phyloP scores from a whole-genome alignment of 2,797 vertebrate genomes.

The Acrossocheilus fasciatus region DNA sequence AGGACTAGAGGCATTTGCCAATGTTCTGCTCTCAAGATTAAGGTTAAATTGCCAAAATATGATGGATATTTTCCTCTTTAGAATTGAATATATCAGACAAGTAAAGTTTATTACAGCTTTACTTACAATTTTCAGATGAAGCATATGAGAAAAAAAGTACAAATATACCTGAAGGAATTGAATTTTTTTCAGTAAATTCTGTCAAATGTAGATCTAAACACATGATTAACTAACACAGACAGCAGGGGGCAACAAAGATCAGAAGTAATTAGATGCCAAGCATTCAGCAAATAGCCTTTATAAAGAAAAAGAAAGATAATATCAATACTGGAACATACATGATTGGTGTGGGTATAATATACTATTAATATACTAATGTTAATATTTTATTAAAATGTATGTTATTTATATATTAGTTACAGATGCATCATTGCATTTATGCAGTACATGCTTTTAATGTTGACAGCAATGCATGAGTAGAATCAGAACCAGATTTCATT shows the following conservation, averaged over 20 bases:
- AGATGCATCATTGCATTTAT: not conserved
- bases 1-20: not conserved
- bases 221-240: not conserved
- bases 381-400: not conserved
- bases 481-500: not conserved
- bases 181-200: not conserved
- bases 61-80: not conserved
- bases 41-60: not conserved
- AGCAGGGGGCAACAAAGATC: conserved; percentile 43
- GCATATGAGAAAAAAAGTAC: not conserved
- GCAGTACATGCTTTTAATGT: not conserved
- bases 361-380: not conserved
- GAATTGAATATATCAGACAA: conserved; percentile 4
- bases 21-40: not conserved
- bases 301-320: not conserved
- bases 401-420: not conserved
- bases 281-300: not conserved
- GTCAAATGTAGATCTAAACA: not conserved
- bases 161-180: not conserved
- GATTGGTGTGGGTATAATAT: not conserved
- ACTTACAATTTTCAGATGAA: not conserved
- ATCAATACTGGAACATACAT: not conserved
- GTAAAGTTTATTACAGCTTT: not conserved
- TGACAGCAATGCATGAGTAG: no score
- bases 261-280: not conserved